Percentiles rank a stretch among this genome's conserved stretches.
These are phyloP conservation scores for Eledone cirrhosa DNA, from an alignment of 2,888 invertebrate genomes.

Conservation along the genomic window DNA sequence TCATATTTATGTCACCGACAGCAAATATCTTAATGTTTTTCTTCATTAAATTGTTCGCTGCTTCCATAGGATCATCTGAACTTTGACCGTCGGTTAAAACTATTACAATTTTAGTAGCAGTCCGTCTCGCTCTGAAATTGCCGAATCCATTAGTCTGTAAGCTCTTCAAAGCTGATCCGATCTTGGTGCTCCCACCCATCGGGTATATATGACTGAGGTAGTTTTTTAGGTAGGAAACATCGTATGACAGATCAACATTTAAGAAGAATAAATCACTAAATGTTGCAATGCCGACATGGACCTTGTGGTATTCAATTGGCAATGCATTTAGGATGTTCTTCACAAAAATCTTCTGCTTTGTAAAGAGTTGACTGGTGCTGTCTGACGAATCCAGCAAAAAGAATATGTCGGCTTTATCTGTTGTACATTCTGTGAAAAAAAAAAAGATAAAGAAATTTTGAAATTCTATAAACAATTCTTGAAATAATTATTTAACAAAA, in stretches of 20 bases:
- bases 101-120: not conserved
- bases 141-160: not conserved
- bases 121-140: not conserved
- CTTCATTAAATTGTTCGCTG: not conserved
- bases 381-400: slow-evolving; percentile 17
- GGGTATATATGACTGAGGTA: not conserved
- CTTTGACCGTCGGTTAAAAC: slow-evolving; percentile 15
- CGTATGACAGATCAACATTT: not conserved
- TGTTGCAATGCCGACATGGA: not conserved
- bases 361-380: not conserved
- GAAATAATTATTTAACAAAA: too few species aligned
- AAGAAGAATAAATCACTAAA: slow-evolving; percentile 15
- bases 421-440: not conserved
- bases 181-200: slow-evolving; percentile 9
- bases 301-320: not conserved
- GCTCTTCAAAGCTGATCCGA: not conserved
- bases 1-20: not conserved
- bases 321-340: not conserved
- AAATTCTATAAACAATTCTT: too few species aligned
- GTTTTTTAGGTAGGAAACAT: not conserved
- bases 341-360: not conserved
- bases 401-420: not conserved
- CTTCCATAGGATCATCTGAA: not conserved
- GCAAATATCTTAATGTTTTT: slow-evolving; percentile 14
- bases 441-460: too few species aligned